Conservation (phyloP, 2,888 invertebrate genomes). For the Torymus tubicola region DNA sequence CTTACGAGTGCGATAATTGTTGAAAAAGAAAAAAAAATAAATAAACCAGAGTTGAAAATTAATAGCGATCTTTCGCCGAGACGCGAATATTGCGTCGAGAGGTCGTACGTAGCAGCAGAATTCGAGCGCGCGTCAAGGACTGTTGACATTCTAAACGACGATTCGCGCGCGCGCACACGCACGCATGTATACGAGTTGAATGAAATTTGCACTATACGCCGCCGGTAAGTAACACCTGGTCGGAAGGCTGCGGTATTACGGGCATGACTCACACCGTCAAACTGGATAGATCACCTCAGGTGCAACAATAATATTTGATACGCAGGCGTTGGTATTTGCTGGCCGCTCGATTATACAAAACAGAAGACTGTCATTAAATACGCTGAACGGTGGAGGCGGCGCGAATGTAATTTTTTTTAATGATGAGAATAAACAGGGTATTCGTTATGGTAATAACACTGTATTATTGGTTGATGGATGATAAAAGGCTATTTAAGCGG, state of each 20-base stretch:
- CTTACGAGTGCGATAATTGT: too few relatives aligned
- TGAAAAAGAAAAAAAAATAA: background rate
- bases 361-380: background rate
- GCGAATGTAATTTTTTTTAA: too few relatives aligned
- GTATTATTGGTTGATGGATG: background rate
- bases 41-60: background rate
- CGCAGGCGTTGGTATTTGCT: background rate
- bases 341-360: slow-evolving; percentile 2
- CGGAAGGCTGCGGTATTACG: slow-evolving; percentile 29
- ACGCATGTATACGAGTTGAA: background rate
- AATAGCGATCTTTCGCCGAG: background rate
- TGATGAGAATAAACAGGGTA: too few relatives aligned
- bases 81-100: background rate
- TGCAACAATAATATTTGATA: slow-evolving; percentile 27
- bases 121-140: slow-evolving; percentile 27
- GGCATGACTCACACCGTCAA: slow-evolving; percentile 33
- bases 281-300: slow-evolving; percentile 11
- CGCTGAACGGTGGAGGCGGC: too few relatives aligned
- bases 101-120: background rate
- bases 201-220: slow-evolving; percentile 32
- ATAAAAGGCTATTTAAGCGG: too few relatives aligned
- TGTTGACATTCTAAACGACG: slow-evolving; percentile 41
- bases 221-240: slow-evolving; percentile 42
- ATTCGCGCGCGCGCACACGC: background rate
- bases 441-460: background rate